Conservation (phyloP, 2,797 vertebrate genomes). For the Jordanella pulchra region DNA sequence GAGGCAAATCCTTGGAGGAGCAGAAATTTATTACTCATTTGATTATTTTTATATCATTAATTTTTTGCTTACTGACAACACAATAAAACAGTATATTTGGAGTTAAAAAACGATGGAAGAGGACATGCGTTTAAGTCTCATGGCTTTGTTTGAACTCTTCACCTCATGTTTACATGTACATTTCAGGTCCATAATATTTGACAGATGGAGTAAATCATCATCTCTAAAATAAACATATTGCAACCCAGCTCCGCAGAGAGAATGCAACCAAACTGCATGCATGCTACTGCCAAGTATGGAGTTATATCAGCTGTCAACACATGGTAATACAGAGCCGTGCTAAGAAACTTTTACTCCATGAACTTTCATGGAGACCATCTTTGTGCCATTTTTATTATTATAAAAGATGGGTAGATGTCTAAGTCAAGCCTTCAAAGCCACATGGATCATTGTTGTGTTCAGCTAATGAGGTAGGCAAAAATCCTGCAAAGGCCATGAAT, state of each 20-base stretch:
- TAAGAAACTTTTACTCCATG: background rate
- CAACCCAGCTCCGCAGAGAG: slow-evolving; percentile 33
- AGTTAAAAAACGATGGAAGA: background rate
- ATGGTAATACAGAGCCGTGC: slow-evolving; percentile 4
- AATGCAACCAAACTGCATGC: slow-evolving; percentile 9
- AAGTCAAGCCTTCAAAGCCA: background rate
- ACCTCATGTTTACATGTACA: slow-evolving; percentile 38
- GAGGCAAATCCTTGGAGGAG: slow-evolving; percentile 2
- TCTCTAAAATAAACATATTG: slow-evolving; percentile 47
- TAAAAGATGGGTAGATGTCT: background rate
- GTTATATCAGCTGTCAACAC: slow-evolving; percentile 30
- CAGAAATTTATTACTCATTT: slow-evolving; percentile 4
- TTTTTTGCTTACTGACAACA: slow-evolving; percentile 10
- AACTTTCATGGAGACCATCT: background rate
- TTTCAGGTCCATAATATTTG: slow-evolving; percentile 47
- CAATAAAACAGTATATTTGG: slow-evolving; percentile 11
- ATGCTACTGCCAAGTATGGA: slow-evolving; percentile 9
- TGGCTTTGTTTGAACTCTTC: slow-evolving; percentile 32
- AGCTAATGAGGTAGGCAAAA: background rate
- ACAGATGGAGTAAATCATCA: slow-evolving; percentile 58
- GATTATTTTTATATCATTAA: slow-evolving; percentile 9
- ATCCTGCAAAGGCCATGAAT: background rate
- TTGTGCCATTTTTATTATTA: background rate
- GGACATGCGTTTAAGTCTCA: slow-evolving; percentile 32
- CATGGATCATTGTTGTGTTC: background rate